Evolutionary conservation across 2,888 invertebrate species (phyloP), one percentile per base, ranked within the genome.

Genomic region (Pegoplata infirma): DNA sequence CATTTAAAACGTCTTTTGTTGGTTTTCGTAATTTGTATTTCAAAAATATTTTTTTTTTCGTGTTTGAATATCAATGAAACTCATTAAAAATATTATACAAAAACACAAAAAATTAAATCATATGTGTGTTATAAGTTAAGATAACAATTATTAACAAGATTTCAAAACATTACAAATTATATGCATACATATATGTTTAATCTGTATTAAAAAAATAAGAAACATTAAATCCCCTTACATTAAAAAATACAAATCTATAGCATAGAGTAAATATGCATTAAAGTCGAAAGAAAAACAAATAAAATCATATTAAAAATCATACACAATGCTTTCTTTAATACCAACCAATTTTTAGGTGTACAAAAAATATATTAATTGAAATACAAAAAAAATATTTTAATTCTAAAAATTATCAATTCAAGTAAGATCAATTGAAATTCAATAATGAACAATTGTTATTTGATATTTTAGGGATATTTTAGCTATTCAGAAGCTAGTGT

Each of bases 241-340:
- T 53, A 53, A 44, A n/a, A n/a, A 56, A 46, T 5, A 53, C 17
- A 49, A 53, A 63, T 76, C 40, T 23, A 51, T 44, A 56, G 61
- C 68, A 63, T 68, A 58, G 8, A 44, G 16, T 56, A 59, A 59
- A 66, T 72, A 71, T 71, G 72, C 64, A 76, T 59, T 53, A 59
- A 64, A 71, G 58, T 1, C 14, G 32, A 32, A 71, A 49, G 19
- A 21, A 36, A 66, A 40, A 74, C 14, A 58, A 36, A 76, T 46
- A 40, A 40, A 40, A 64, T 28, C 7, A 63, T 40, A 63, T 58
- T 56, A 56, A 75, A 56, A 68, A 56, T 19, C 14, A 63, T 49
- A 21, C n/a, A n/a, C n/a, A n/a, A n/a, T n/a, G n/a, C n/a, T n/a
- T n/a, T n/a, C n/a, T n/a, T n/a, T n/a, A n/a, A n/a, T n/a, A n/a